phyloP scores from a whole-genome alignment of 2,888 invertebrate genomes.

The Meiosimyza decipiens region DNA sequence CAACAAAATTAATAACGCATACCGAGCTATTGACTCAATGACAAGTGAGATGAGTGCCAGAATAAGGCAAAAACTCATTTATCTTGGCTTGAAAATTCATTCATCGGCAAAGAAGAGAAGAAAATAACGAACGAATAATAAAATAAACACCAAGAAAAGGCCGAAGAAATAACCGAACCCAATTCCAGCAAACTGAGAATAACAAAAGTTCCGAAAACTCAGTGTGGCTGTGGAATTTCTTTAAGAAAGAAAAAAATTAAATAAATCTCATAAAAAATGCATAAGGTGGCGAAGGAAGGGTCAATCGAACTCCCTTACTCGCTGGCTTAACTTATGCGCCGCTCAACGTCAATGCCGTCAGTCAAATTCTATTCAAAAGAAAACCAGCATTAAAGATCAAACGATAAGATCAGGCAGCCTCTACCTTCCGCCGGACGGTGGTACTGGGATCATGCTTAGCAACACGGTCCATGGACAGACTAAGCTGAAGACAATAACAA shows the following conservation, averaged over 20 bases:
- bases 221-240: slow-evolving; percentile 9
- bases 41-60: slow-evolving; percentile 3
- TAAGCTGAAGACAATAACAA: too few relatives aligned
- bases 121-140: slow-evolving; percentile 28
- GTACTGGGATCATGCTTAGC: background rate
- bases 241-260: slow-evolving; percentile 8
- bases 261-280: slow-evolving; percentile 32
- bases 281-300: slow-evolving; percentile 10
- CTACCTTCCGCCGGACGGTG: background rate
- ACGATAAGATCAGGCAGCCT: slow-evolving; percentile 59
- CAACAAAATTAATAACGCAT: slow-evolving; percentile 37
- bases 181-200: slow-evolving; percentile 23
- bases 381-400: slow-evolving; percentile 60
- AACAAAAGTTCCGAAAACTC: slow-evolving; percentile 25
- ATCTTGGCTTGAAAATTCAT: slow-evolving; percentile 54
- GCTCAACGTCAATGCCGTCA: slow-evolving; percentile 40
- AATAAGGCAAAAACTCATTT: slow-evolving; percentile 57
- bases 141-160: background rate
- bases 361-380: slow-evolving; percentile 58
- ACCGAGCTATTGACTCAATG: slow-evolving; percentile 35
- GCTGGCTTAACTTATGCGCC: background rate
- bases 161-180: slow-evolving; percentile 32
- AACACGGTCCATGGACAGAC: background rate
- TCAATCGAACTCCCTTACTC: background rate
- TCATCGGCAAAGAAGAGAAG: slow-evolving; percentile 35